Evolutionary conservation across 2,113 vertebrate species (phyloP).

Genomic region (Lonchura striata): DNA sequence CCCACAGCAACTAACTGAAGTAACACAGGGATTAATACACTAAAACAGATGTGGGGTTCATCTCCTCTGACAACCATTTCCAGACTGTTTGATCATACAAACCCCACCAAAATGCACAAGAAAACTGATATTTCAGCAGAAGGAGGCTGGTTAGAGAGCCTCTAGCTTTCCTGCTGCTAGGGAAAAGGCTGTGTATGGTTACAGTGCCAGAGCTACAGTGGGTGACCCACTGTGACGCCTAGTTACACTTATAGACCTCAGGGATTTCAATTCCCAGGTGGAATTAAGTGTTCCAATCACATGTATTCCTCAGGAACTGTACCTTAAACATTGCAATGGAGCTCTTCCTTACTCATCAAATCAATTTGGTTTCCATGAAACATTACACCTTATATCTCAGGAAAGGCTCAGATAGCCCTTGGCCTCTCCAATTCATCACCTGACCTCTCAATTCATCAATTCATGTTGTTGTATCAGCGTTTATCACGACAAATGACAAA

Average conservation of each 20-base stretch:
- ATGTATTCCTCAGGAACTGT: background rate
- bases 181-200: background rate
- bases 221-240: fast-evolving
- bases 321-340: background rate
- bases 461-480: background rate
- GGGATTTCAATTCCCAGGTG: background rate
- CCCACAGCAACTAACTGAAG: background rate
- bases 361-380: background rate
- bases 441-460: background rate
- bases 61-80: background rate
- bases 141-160: background rate
- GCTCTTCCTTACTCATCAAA: background rate
- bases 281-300: background rate
- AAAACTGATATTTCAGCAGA: background rate
- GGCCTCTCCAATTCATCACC: background rate
- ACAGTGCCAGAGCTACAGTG: background rate
- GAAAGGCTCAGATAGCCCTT: background rate
- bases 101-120: background rate
- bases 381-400: background rate
- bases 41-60: background rate
- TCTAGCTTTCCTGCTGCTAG: background rate
- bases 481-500: background rate
- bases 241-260: background rate
- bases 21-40: background rate
- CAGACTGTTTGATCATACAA: background rate